Conservation (phyloP, 2,113 vertebrate genomes). For the Helogale parvula region DNA sequence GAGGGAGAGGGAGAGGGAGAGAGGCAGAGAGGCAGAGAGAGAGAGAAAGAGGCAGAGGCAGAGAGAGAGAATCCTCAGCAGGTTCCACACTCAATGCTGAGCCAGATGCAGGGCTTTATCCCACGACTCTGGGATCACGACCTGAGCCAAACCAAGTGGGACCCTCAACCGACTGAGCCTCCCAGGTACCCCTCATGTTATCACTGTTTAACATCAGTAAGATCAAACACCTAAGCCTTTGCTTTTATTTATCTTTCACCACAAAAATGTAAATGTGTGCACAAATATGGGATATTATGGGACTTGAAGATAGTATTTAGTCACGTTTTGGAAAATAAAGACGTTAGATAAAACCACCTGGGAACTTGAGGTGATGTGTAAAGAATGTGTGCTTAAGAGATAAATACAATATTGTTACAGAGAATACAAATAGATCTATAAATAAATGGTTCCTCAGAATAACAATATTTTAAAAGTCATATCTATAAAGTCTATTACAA, state of each 20-base stretch:
- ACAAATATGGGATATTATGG: background rate
- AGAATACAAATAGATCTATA: background rate
- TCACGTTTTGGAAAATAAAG: conserved; percentile 11
- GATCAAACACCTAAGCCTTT: background rate
- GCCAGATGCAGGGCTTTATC: no score
- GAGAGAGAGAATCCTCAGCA: no score
- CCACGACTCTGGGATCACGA: no score
- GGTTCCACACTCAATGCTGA: no score
- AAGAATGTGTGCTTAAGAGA: background rate
- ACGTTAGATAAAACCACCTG: background rate
- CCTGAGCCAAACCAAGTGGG: no score
- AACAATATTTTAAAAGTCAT: conserved; percentile 33
- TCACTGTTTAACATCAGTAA: background rate
- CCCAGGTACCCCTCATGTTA: background rate
- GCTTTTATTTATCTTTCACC: background rate
- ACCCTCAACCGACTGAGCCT: no score
- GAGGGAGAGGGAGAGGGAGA: no score
- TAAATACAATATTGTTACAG: background rate
- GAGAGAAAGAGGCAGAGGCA: no score
- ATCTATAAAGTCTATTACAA: background rate
- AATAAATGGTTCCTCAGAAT: background rate
- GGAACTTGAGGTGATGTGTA: background rate
- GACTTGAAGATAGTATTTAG: background rate
- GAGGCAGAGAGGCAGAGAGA: no score
- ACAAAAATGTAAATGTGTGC: background rate